Evolutionary conservation across 2,797 vertebrate species (phyloP).

Genomic region (Glyptemys insculpta): DNA sequence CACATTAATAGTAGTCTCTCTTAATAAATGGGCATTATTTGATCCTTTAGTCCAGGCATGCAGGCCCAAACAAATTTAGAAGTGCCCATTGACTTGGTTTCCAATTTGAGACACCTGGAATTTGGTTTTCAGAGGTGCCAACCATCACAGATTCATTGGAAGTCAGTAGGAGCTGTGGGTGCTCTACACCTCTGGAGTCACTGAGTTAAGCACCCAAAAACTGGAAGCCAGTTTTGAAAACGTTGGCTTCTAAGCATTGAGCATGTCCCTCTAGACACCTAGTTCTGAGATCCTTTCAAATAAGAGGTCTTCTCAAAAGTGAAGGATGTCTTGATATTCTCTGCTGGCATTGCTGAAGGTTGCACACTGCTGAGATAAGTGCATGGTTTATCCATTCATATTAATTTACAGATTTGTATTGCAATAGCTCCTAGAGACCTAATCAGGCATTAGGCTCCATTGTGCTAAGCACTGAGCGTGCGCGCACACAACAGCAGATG

Average conservation of each 20-base stretch:
- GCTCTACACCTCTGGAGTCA: neutral
- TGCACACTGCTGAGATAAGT: too few species aligned
- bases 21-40: neutral
- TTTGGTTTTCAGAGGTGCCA: neutral
- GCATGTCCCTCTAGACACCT: neutral
- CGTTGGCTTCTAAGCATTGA: neutral
- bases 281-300: neutral
- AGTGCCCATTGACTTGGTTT: neutral
- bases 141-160: neutral
- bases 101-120: too few species aligned
- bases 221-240: neutral
- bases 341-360: too few species aligned
- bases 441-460: too few species aligned
- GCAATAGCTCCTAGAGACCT: too few species aligned
- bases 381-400: too few species aligned
- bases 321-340: neutral
- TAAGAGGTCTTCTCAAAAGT: neutral
- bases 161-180: neutral
- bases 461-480: too few species aligned
- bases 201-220: neutral
- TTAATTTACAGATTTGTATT: too few species aligned
- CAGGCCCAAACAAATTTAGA: neutral
- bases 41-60: neutral
- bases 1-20: too few species aligned
- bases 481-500: too few species aligned